phyloP scores from a whole-genome alignment of 2,888 invertebrate genomes.

The Euplexia lucipara region DNA sequence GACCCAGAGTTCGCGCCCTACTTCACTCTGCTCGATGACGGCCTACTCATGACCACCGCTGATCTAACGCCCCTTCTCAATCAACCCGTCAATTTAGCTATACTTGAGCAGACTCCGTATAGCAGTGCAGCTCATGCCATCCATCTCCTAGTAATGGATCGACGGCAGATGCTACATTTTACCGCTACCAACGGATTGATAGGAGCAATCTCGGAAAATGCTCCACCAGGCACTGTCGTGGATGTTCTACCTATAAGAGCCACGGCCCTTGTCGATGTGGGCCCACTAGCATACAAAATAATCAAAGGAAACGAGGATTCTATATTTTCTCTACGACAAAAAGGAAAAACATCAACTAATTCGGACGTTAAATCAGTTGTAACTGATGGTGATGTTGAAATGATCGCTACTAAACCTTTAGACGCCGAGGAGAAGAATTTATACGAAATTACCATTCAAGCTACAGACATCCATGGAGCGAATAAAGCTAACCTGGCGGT shows the following conservation, averaged over 20 bases:
- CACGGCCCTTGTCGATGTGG: constrained; percentile 92
- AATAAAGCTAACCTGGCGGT: constrained; percentile 96
- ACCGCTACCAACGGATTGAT: constrained; percentile 91
- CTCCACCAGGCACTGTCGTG: constrained; percentile 93
- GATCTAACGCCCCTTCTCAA: constrained; percentile 96
- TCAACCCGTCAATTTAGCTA: constrained; percentile 95
- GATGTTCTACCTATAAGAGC: constrained; percentile 94
- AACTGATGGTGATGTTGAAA: constrained; percentile 92
- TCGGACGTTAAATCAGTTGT: constrained; percentile 89
- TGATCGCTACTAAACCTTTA: constrained; percentile 94
- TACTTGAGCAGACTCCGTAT: constrained; percentile 95
- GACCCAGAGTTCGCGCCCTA: constrained; percentile 96
- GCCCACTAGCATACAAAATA: constrained; percentile 95
- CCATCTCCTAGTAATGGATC: constrained; percentile 95
- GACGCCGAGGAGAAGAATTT: constrained; percentile 94
- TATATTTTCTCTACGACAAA: constrained; percentile 94
- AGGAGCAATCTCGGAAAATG: constrained; percentile 95
- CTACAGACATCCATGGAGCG: constrained; percentile 94
- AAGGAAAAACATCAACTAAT: constrained; percentile 82
- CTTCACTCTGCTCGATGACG: constrained; percentile 96
- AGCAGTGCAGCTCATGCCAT: constrained; percentile 95
- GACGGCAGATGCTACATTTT: constrained; percentile 95
- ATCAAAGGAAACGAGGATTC: constrained; percentile 94
- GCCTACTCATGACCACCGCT: constrained; percentile 97
- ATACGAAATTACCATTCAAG: constrained; percentile 95